Percentiles rank a stretch among this genome's conserved stretches.
Evolutionary conservation across 2,113 vertebrate genomes (phyloP).

Genomic region (Echinops telfairi): DNA sequence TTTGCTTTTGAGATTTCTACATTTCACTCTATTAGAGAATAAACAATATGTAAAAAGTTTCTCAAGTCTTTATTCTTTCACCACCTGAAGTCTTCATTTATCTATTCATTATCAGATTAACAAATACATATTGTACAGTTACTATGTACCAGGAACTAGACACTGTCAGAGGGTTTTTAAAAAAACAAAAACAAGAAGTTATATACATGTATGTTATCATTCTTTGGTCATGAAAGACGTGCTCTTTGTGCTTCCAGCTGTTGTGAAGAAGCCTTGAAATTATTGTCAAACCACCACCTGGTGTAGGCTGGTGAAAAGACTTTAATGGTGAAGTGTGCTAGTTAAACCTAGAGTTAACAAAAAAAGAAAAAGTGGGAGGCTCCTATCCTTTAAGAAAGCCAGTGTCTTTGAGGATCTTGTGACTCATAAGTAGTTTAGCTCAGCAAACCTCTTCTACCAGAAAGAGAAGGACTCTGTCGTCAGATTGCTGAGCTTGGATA

Average conservation of each 20-base stretch:
- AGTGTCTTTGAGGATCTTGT: neutral
- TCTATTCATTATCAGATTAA: neutral
- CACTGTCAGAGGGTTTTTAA: neutral
- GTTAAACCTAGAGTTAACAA: neutral
- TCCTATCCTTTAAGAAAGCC: neutral
- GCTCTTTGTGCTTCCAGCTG: neutral
- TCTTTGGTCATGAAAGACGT: neutral
- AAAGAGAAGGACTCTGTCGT: neutral
- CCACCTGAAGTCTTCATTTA: neutral
- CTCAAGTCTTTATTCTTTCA: neutral
- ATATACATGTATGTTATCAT: neutral
- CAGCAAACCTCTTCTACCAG: neutral
- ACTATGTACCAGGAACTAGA: neutral
- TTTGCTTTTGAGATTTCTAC: too few species aligned
- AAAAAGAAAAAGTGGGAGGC: neutral
- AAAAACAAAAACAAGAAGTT: neutral
- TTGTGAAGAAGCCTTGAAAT: neutral
- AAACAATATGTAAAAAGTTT: too few species aligned
- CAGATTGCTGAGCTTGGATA: neutral
- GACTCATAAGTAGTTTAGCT: neutral
- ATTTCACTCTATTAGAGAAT: too few species aligned
- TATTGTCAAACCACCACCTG: neutral
- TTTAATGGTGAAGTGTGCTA: neutral
- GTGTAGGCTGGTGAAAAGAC: neutral
- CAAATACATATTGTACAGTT: neutral